Evolutionary conservation across 2,797 vertebrate genomes (phyloP).

Genomic region (Sebastes diploproa): DNA sequence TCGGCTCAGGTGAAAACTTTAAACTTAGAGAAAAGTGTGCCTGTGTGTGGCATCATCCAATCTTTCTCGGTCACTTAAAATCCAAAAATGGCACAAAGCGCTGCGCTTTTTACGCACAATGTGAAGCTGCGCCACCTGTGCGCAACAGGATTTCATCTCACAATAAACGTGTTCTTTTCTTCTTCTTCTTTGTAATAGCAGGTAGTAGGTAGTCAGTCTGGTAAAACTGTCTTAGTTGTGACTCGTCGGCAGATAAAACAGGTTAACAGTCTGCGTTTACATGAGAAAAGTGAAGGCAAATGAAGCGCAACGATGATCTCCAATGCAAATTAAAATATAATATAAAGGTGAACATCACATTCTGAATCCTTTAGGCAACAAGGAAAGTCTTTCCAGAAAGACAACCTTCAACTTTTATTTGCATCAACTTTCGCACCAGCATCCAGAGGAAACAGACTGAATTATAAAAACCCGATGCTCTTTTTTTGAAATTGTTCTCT

Average conservation of each 20-base stretch:
- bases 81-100: background rate
- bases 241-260: background rate
- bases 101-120: background rate
- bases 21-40: background rate
- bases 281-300: background rate
- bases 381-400: background rate
- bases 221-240: background rate
- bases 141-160: background rate
- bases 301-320: background rate
- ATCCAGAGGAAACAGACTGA: background rate
- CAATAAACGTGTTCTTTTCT: background rate
- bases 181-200: background rate
- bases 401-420: constrained; percentile 17
- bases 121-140: background rate
- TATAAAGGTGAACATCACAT: background rate
- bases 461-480: background rate
- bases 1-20: background rate
- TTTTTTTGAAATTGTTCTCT: background rate
- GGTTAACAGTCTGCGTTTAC: background rate
- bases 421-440: background rate
- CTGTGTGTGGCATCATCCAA: background rate
- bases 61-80: background rate
- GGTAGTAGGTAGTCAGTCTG: background rate
- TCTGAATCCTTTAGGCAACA: background rate
- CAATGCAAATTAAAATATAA: background rate